phyloP scores from a whole-genome alignment of 1,140 invertebrate genomes.

The Myzus persicae region DNA sequence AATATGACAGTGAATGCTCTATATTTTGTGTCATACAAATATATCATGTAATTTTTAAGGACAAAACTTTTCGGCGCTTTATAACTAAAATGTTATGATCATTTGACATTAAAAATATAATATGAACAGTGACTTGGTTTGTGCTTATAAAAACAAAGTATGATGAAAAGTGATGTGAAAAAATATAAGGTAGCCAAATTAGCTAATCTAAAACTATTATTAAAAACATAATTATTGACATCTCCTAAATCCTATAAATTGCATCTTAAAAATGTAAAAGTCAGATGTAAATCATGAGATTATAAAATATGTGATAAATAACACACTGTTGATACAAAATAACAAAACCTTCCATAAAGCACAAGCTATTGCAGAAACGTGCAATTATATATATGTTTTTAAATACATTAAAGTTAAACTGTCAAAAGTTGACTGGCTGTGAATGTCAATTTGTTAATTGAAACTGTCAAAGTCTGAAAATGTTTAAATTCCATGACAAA shows the following conservation, averaged over 20 bases:
- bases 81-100: no score
- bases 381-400: neutral
- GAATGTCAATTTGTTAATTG: neutral
- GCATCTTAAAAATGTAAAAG: neutral
- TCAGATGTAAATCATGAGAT: neutral
- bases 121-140: neutral
- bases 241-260: neutral
- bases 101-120: neutral
- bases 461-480: neutral
- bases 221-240: neutral
- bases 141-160: neutral
- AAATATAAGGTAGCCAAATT: neutral
- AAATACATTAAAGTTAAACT: no score
- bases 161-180: neutral
- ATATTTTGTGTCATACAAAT: no score
- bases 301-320: neutral
- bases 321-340: neutral
- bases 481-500: neutral
- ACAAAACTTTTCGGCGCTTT: no score
- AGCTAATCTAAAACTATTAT: neutral
- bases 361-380: neutral
- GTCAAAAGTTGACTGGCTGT: neutral
- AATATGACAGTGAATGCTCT: no score
- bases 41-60: no score
- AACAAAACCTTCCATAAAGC: no score